Evolutionary conservation across 2,113 vertebrate genomes (phyloP).

Genomic region (Tor tambroides): DNA sequence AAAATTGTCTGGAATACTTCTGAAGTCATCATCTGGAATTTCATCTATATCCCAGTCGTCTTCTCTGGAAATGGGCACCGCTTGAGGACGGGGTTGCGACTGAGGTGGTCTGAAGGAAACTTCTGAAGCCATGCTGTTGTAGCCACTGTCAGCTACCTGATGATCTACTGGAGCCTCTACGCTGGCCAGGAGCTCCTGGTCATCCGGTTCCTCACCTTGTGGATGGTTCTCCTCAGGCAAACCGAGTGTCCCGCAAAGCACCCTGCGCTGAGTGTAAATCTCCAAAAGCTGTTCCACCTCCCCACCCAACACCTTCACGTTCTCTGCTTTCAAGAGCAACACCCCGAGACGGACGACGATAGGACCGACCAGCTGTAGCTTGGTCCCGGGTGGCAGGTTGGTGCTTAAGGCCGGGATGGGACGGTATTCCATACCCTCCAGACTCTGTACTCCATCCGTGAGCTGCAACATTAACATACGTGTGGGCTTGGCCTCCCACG

Average conservation of each 20-base stretch:
- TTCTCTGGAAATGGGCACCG: background rate
- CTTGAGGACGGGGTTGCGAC: conserved; percentile 12
- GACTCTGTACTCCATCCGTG: conserved; percentile 88
- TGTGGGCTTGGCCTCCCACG: conserved; percentile 89
- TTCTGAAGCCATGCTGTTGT: conserved; percentile 56
- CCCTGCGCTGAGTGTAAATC: conserved; percentile 58
- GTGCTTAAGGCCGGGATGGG: conserved; percentile 80
- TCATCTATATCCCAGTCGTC: conserved; percentile 25
- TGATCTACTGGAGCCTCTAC: conserved; percentile 77
- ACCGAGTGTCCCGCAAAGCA: conserved; percentile 85
- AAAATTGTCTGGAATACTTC: conserved; percentile 50
- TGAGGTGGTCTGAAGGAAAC: conserved; percentile 43
- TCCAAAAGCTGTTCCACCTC: conserved; percentile 88
- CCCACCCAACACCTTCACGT: conserved; percentile 89
- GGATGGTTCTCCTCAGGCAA: conserved; percentile 70
- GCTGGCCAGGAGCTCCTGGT: conserved; percentile 88
- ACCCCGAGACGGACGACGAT: conserved; percentile 87
- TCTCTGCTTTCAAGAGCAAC: conserved; percentile 86
- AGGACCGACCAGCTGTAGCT: conserved; percentile 87
- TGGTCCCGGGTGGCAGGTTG: conserved; percentile 81
- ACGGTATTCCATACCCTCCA: conserved; percentile 94
- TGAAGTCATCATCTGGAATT: conserved; percentile 47
- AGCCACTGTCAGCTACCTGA: conserved; percentile 65
- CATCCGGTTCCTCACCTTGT: conserved; percentile 71
- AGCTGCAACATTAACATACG: conserved; percentile 92